Evolutionary conservation across 1,140 invertebrate genomes (phyloP).

Genomic region (Aphelinus atriplicis): DNA sequence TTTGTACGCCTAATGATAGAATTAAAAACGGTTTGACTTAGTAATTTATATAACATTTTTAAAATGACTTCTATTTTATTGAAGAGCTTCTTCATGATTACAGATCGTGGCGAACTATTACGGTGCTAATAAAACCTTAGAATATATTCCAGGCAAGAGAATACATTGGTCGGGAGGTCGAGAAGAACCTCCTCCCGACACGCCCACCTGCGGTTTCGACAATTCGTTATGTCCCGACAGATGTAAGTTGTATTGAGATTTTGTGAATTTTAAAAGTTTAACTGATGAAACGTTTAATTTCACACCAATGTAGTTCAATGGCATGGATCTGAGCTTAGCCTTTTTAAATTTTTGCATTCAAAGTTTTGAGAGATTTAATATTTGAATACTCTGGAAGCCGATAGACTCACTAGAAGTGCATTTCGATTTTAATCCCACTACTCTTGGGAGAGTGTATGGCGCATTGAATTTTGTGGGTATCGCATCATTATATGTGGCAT

Average conservation of each 20-base stretch:
- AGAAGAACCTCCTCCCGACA: conserved; percentile 80
- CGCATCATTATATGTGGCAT: too few species aligned
- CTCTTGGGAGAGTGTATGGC: too few species aligned
- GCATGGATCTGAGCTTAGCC: background rate
- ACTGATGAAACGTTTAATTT: conserved; percentile 3
- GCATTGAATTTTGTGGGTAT: too few species aligned
- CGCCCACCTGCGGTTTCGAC: conserved; percentile 92
- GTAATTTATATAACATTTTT: too few species aligned
- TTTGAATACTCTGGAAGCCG: too few species aligned
- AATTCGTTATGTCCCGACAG: conserved; percentile 85
- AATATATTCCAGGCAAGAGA: conserved; percentile 73
- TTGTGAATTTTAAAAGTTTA: background rate
- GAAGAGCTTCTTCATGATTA: background rate
- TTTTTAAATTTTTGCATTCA: too few species aligned
- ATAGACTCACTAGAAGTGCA: too few species aligned
- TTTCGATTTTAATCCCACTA: too few species aligned
- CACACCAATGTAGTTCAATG: background rate
- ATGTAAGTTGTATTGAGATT: conserved; percentile 29
- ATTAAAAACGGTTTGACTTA: too few species aligned
- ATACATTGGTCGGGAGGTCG: conserved; percentile 91
- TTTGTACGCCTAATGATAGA: too few species aligned
- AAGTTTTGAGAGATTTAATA: too few species aligned
- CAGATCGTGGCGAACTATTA: conserved; percentile 90
- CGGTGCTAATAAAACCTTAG: conserved; percentile 77
- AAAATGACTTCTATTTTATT: too few species aligned